Conservation (phyloP, 2,113 vertebrate genomes). For the Leptobrachium ailaonicum region DNA sequence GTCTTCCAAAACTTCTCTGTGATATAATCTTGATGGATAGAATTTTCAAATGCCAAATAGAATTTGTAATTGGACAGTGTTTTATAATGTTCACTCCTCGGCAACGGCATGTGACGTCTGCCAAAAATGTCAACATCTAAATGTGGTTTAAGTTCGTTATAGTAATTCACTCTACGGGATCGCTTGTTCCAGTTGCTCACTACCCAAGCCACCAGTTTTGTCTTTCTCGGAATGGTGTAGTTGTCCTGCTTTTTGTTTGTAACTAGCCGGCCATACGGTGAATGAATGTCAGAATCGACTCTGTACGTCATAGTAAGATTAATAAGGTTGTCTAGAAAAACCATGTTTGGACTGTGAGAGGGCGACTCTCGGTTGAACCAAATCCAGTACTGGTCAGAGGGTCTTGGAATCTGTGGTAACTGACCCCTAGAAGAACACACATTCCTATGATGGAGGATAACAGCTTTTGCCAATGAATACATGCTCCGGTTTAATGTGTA, state of each 20-base stretch:
- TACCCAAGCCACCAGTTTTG: conserved; percentile 61
- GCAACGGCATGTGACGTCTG: conserved; percentile 46
- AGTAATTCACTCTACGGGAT: conserved; percentile 54
- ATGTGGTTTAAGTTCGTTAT: conserved; percentile 55
- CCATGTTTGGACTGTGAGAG: conserved; percentile 1
- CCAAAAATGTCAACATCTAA: conserved; percentile 64
- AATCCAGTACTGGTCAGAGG: conserved; percentile 26
- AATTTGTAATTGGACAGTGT: conserved; percentile 58
- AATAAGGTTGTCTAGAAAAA: conserved; percentile 16
- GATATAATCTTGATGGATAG: conserved; percentile 65
- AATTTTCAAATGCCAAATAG: conserved; percentile 73
- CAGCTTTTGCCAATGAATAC: conserved; percentile 11
- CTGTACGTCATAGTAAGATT: conserved; percentile 36
- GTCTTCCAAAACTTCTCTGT: conserved; percentile 72
- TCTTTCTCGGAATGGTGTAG: conserved; percentile 30
- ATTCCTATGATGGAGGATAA: conserved; percentile 24
- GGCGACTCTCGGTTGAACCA: conserved; percentile 39
- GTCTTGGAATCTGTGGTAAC: conserved; percentile 29
- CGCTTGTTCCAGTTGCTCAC: conserved; percentile 59
- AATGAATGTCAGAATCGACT: conserved; percentile 23
- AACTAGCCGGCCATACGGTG: conserved; percentile 29
- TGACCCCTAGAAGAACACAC: neutral
- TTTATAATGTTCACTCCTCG: neutral
- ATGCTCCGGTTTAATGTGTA: neutral
- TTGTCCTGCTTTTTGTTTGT: neutral